Evolutionary conservation across 2,888 invertebrate genomes (phyloP).

Genomic region (Adela reaumurella): DNA sequence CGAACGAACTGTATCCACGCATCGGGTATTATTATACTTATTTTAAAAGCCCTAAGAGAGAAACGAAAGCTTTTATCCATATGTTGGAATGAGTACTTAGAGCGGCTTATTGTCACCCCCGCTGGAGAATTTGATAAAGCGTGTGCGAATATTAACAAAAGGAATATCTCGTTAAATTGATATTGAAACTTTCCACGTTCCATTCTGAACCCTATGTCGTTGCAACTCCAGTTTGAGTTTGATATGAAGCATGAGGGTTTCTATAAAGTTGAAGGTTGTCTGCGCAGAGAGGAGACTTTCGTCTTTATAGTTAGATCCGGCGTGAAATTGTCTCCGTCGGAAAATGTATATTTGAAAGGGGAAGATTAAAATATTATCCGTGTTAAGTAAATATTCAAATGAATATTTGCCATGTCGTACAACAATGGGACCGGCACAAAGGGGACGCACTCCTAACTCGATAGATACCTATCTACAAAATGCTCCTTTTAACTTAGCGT

Average conservation of each 20-base stretch:
- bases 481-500: conserved; percentile 48
- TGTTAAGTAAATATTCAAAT: conserved; percentile 60
- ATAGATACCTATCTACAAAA: conserved; percentile 56
- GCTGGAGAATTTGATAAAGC: conserved; percentile 58
- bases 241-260: too few species aligned
- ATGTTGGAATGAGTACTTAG: conserved; percentile 56
- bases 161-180: conserved; percentile 59
- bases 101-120: conserved; percentile 58
- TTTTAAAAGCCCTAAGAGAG: conserved; percentile 41
- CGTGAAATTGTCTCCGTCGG: conserved; percentile 56
- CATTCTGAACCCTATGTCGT: conserved; percentile 31
- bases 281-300: conserved; percentile 26
- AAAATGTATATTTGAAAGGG: conserved; percentile 58
- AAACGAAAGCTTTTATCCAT: conserved; percentile 59
- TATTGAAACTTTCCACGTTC: conserved; percentile 28
- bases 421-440: conserved; percentile 38
- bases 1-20: neutral
- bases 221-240: too few species aligned
- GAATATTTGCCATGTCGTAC: conserved; percentile 59
- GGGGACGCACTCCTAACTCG: conserved; percentile 49
- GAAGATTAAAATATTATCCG: conserved; percentile 61
- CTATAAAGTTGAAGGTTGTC: too few species aligned
- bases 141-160: conserved; percentile 59
- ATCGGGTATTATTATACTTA: conserved; percentile 14
- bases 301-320: conserved; percentile 30